phyloP scores from a whole-genome alignment of 2,797 vertebrate genomes.

The Sciurus carolinensis region DNA sequence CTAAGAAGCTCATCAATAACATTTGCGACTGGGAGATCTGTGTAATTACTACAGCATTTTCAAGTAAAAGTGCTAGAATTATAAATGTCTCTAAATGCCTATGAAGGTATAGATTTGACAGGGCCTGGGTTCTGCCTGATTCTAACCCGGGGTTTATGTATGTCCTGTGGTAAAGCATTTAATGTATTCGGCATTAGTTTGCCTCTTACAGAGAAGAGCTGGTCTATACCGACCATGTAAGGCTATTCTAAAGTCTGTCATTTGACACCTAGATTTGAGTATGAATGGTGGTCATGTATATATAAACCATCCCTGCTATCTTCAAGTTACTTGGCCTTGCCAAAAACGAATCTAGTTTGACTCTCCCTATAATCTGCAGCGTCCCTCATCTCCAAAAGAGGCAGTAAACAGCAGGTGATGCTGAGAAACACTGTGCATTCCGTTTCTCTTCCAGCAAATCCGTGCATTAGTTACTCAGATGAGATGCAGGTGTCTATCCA shows the following conservation, averaged over 20 bases:
- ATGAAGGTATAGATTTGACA: not conserved
- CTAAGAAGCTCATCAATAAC: not conserved
- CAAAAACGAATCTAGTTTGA: not conserved
- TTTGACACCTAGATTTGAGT: slow-evolving; percentile 3
- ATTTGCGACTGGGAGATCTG: not conserved
- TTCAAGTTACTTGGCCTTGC: not conserved
- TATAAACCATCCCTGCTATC: not conserved
- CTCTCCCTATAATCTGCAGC: not conserved
- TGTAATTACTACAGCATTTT: not conserved
- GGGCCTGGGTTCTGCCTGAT: not conserved
- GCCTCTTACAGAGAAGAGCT: not conserved
- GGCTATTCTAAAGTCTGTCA: slow-evolving; percentile 38
- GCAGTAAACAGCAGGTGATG: not conserved
- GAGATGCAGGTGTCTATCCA: slow-evolving; percentile 21
- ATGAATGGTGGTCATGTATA: not conserved
- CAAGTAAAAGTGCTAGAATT: not conserved
- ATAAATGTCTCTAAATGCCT: not conserved
- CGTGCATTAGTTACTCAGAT: not conserved
- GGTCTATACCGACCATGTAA: not conserved
- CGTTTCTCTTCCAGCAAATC: not conserved
- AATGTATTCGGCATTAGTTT: not conserved
- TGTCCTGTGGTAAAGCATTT: not conserved
- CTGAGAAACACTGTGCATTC: not conserved
- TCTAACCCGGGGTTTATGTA: not conserved
- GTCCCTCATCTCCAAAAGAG: not conserved